Percentiles rank a stretch among this genome's conserved stretches.
Evolutionary conservation across 2,888 invertebrate species (phyloP).

Genomic region (Patella depressa): DNA sequence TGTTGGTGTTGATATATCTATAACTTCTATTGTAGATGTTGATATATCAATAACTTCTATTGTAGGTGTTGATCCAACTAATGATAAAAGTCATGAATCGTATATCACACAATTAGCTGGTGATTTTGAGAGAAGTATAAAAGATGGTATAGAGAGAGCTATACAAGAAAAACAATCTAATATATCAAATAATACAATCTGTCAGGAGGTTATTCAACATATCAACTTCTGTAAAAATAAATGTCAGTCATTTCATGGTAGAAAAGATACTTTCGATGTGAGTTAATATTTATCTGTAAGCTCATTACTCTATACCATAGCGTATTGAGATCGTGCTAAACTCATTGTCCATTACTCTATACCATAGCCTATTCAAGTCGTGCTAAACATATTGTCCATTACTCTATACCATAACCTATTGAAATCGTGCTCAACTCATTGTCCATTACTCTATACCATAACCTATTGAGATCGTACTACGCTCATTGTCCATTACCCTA

Average conservation of each 20-base stretch:
- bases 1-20: slow-evolving; percentile 70
- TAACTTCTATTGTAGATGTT: no score
- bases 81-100: slow-evolving; percentile 75
- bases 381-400: no score
- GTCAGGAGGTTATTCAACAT: slow-evolving; percentile 82
- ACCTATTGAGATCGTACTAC: no score
- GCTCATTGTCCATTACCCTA: no score
- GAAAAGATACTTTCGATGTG: slow-evolving; percentile 78
- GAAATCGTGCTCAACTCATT: no score
- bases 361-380: no score
- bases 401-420: no score
- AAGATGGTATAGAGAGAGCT: slow-evolving; percentile 78
- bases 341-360: no score
- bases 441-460: no score
- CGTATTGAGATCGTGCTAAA: no score
- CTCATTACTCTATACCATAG: no score
- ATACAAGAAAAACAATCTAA: slow-evolving; percentile 36
- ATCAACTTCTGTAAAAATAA: slow-evolving; percentile 81
- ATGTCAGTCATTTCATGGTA: slow-evolving; percentile 80
- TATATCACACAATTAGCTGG: slow-evolving; percentile 78
- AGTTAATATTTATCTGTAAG: not conserved
- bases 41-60: no score
- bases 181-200: slow-evolving; percentile 76
- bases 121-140: slow-evolving; percentile 80
- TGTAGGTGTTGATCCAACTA: slow-evolving; percentile 72